Evolutionary conservation across 2,797 vertebrate species (phyloP), one percentile per base, ranked within the genome.

Genomic region (Amblyopsis hoosieri): DNA sequence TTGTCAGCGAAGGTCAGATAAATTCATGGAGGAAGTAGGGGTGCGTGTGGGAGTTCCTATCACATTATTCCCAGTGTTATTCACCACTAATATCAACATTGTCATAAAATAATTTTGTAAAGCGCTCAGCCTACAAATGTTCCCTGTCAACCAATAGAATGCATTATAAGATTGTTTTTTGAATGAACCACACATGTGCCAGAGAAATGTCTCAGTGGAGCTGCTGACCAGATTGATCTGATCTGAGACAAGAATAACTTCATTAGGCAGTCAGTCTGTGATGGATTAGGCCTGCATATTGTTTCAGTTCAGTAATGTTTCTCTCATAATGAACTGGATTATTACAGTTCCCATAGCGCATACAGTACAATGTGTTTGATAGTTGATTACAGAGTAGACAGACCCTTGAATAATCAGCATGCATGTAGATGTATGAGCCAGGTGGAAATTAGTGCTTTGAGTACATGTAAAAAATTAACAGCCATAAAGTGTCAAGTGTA

Each of bases 331-430:
- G 45, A 74, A 58, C 57, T 54, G 47, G 54, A 56, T 79, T 37
- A 14, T 80, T 51, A 46, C 47, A 3, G 33, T 54, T 76, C 54
- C 17, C 63, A 14, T 62, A 45, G 61, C 59, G 62, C 49, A 58
- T 47, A 50, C 77, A 62, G 76, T 74, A 46, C 12, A 5, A 1
- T 77, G 59, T 58, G 13, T 65, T 13, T 66, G 59, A 67, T 62
- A 63, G 62, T 72, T 85, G 81, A 85, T 85, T 79, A 67, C 52
- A 66, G 67, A 78, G 64, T 46, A 67, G 67, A 2, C 72, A 57
- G 33, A 74, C 69, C 57, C 62, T 72, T 67, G 56, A 52, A 66
- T 69, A 57, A 76, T 55, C 66, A 67, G 59, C 19, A 12, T 12
- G 23, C 42, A 13, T 78, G 66, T 61, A 49, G 54, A 71, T 23